Base-by-base conservation (phyloP, 2,888 invertebrate species). In the Villa cingulata region DNA sequence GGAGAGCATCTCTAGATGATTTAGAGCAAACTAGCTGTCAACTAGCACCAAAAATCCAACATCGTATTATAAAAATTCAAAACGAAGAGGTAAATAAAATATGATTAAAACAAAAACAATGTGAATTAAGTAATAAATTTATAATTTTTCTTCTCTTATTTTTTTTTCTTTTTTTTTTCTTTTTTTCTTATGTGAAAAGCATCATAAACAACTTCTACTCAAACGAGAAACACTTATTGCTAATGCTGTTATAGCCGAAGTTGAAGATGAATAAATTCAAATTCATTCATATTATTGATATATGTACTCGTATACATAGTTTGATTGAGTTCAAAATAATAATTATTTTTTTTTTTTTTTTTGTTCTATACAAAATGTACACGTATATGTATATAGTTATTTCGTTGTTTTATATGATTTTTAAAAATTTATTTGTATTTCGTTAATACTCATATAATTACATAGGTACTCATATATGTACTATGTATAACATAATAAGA, bases 1-100 rank as follows among this genome's bases (percentile, higher is more conserved):
- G 85, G 5, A 73, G 85, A 45, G 85, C 85, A 6, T 86, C 84
- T 1, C 62, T 86, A 37, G 87, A 88, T 58, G 87, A 87, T 56
- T 70, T 88, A 45, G 91, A 91, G 62, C 80, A 83, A 55, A 82
- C 83, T 58, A 80, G 84, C 1, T 86, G 86, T 63, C 83, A 84
- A 54, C 69, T 91, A 53, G 82, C 86, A 32, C 91, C 91, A 0
- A 78, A 78, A 62, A 70, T 85, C 2, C 89, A 91, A 59, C 84
- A 86, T 58, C 73, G 91, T 57, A 91, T 91, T 55, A 73, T 86
- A 16, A 69, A 83, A 23, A 74, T 88, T 34, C 78, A 76, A 57
- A 81, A 76, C 54, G 80, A 81, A 34, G 83, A 87, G 76, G 88
- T 88, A 62, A 50, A 42, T 43, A 16, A 16, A 16, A 16, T 16